Percentiles rank a stretch among this genome's conserved stretches.
Evolutionary conservation across 2,113 vertebrate species (phyloP).

Genomic region (Ameiurus melas): DNA sequence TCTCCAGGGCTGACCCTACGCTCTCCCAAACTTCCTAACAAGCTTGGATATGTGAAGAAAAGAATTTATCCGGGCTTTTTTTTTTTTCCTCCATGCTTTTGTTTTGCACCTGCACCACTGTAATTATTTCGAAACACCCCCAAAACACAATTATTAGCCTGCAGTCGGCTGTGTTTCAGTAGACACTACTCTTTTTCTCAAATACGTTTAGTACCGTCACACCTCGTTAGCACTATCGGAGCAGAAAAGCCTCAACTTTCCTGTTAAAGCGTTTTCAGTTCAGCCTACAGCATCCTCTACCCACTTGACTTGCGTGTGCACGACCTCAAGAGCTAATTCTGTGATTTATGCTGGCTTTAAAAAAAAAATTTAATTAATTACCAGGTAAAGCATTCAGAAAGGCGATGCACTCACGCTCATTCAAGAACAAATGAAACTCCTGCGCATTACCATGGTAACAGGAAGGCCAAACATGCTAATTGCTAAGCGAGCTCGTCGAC

Average conservation of each 20-base stretch:
- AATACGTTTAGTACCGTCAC: background rate
- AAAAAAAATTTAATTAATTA: constrained; percentile 14
- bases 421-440: constrained; percentile 32
- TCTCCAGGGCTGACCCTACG: too few relatives aligned
- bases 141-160: background rate
- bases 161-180: background rate
- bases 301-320: background rate
- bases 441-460: constrained; percentile 34
- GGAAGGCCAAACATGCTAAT: constrained; percentile 21
- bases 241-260: background rate
- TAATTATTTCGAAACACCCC: background rate
- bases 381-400: background rate
- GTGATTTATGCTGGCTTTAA: background rate
- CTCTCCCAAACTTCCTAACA: too few relatives aligned
- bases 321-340: background rate
- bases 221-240: background rate
- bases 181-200: background rate
- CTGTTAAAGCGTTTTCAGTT: background rate
- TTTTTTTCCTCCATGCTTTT: too few relatives aligned
- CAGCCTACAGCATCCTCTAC: constrained; percentile 17
- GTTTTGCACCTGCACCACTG: background rate
- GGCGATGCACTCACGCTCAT: background rate
- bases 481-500: background rate
- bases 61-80: too few relatives aligned
- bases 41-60: too few relatives aligned